These are phyloP conservation scores for Poeciliopsis gracilis DNA, from an alignment of 2,797 vertebrate genomes.

Conservation along the genomic window DNA sequence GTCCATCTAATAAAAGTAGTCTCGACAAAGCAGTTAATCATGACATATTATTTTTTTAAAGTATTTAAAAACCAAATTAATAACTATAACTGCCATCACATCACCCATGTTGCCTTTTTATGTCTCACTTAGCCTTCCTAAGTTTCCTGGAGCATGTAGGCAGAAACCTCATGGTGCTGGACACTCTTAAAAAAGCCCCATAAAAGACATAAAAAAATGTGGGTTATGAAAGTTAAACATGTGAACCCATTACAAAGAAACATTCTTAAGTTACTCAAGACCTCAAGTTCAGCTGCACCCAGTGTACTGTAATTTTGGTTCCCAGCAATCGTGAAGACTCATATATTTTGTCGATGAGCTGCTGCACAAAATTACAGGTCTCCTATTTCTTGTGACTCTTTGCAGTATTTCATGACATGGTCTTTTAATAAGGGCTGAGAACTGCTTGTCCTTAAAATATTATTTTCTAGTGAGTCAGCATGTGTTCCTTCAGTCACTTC, in stretches of 20 bases:
- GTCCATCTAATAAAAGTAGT: background rate
- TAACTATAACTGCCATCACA: constrained; percentile 17
- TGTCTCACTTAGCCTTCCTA: constrained; percentile 28
- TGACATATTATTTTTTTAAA: background rate
- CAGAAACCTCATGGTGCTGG: constrained; percentile 25
- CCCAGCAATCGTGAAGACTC: constrained; percentile 68
- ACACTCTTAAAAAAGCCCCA: constrained; percentile 31
- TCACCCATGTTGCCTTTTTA: constrained; percentile 16
- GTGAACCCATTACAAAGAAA: constrained; percentile 43
- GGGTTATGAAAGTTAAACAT: constrained; percentile 62
- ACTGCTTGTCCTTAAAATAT: constrained; percentile 60
- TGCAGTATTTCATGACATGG: constrained; percentile 55
- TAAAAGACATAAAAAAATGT: constrained; percentile 44
- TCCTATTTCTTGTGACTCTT: constrained; percentile 59
- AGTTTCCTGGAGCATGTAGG: constrained; percentile 24
- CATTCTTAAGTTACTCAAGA: constrained; percentile 61
- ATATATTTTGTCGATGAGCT: constrained; percentile 75
- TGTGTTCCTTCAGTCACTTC: constrained; percentile 41
- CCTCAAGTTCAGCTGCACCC: constrained; percentile 52
- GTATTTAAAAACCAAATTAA: constrained; percentile 17
- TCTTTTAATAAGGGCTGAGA: constrained; percentile 63
- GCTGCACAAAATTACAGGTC: constrained; percentile 75
- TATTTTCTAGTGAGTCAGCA: constrained; percentile 61
- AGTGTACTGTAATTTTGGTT: constrained; percentile 74
- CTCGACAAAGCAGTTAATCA: constrained; percentile 9